phyloP scores from a whole-genome alignment of 2,888 invertebrate genomes.

The Xylophagus ater region DNA sequence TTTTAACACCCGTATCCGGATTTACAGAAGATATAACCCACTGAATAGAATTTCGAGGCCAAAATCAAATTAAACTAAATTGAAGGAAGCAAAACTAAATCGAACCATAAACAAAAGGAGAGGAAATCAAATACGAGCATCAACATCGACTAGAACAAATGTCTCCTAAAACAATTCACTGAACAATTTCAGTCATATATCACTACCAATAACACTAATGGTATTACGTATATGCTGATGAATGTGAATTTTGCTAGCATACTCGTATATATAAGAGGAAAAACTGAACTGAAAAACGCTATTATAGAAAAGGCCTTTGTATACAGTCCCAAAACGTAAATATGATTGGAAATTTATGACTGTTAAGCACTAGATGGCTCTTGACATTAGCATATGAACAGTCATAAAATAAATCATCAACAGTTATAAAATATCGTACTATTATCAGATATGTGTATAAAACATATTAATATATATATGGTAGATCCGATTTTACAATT shows the following conservation, averaged over 20 bases:
- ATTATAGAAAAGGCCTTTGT: slow-evolving; percentile 8
- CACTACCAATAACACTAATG: slow-evolving; percentile 7
- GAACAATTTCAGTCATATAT: slow-evolving; percentile 15
- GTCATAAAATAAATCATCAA: slow-evolving; percentile 17
- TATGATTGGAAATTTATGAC: slow-evolving; percentile 15
- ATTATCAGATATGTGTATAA: no score
- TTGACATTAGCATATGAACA: slow-evolving; percentile 17
- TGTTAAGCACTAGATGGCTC: slow-evolving; percentile 17
- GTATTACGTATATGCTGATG: slow-evolving; percentile 8
- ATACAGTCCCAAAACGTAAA: slow-evolving; percentile 8
- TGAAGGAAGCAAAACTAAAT: not conserved
- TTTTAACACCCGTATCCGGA: not conserved
- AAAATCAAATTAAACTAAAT: slow-evolving; percentile 6
- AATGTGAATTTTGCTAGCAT: not conserved
- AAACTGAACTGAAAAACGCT: not conserved
- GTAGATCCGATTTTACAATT: no score
- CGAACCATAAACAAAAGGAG: not conserved
- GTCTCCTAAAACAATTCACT: slow-evolving; percentile 8
- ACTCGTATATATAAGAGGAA: slow-evolving; percentile 1
- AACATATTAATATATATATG: no score
- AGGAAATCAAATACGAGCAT: slow-evolving; percentile 13
- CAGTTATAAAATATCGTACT: no score
- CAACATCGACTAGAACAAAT: not conserved
- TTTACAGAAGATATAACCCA: not conserved
- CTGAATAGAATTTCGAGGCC: no score